Percentiles rank a stretch among this genome's conserved stretches.
phyloP scores from a whole-genome alignment of 2,888 invertebrate genomes.

The Acanthosoma haemorrhoidale region DNA sequence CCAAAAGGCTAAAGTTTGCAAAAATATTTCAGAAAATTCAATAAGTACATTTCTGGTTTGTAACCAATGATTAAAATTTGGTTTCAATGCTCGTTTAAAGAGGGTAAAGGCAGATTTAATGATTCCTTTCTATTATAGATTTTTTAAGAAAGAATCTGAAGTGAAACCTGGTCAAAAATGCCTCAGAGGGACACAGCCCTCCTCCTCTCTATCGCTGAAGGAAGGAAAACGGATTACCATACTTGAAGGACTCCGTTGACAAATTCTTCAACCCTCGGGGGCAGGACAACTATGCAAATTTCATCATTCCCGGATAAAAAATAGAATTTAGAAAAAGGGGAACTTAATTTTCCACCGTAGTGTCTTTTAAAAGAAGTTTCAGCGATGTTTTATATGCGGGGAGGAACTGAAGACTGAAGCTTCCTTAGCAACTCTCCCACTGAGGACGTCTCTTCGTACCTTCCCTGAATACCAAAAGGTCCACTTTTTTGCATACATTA shows the following conservation, averaged over 20 bases:
- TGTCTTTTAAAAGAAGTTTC: background rate
- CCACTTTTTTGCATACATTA: conserved; percentile 4
- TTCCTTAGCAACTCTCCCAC: too few species aligned
- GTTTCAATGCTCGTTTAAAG: too few species aligned
- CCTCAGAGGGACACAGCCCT: too few species aligned
- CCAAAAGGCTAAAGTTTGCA: too few species aligned
- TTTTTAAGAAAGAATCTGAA: background rate
- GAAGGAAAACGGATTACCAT: background rate
- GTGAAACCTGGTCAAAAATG: background rate
- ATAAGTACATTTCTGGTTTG: too few species aligned
- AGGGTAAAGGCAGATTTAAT: too few species aligned
- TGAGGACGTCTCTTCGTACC: background rate
- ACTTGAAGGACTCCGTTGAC: background rate
- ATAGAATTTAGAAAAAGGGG: conserved; percentile 5
- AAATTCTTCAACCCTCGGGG: background rate
- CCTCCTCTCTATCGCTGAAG: too few species aligned
- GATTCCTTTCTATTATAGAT: too few species aligned
- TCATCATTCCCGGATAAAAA: background rate
- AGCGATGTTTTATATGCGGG: background rate
- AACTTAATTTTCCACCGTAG: background rate
- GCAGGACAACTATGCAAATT: background rate
- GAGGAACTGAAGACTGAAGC: too few species aligned
- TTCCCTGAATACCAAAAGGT: background rate
- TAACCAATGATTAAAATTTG: too few species aligned
- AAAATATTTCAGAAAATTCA: too few species aligned